Conservation (phyloP, 1,140 invertebrate species). For the Drosophila seguyi region DNA sequence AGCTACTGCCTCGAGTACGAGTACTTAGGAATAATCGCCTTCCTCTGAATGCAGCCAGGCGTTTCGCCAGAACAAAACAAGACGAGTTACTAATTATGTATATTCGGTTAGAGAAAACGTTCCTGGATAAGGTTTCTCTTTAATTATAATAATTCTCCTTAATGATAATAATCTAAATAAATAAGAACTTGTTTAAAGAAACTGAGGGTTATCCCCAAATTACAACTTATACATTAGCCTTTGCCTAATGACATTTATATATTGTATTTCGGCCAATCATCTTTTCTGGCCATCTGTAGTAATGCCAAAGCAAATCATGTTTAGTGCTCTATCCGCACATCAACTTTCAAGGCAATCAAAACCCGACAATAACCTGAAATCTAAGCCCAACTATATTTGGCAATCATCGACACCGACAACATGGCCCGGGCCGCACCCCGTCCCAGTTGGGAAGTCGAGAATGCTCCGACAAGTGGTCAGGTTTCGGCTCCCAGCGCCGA, state of each 20-base stretch:
- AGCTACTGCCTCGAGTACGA: conserved; percentile 5
- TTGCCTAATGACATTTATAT: conserved; percentile 3
- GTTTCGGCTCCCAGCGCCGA: conserved; percentile 22
- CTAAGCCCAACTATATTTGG: conserved; percentile 51
- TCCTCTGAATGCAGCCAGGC: conserved; percentile 51
- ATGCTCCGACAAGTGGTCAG: conserved; percentile 44
- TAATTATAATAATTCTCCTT: neutral
- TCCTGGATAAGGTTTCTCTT: neutral
- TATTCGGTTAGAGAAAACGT: conserved; percentile 1
- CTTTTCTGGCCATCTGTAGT: conserved; percentile 11
- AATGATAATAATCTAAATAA: neutral
- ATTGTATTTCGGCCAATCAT: conserved; percentile 8
- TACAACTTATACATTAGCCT: no score
- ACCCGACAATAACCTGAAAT: conserved; percentile 40
- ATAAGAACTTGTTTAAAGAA: no score
- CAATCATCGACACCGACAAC: conserved; percentile 28
- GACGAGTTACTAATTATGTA: conserved; percentile 41
- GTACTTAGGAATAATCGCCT: conserved; percentile 33
- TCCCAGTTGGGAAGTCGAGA: conserved; percentile 42
- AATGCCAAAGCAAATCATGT: conserved; percentile 10
- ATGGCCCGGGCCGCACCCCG: conserved; percentile 39
- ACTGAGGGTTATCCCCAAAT: no score
- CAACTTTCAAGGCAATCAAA: conserved; percentile 28
- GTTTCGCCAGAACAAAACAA: conserved; percentile 28
- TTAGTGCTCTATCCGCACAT: conserved; percentile 23